Evolutionary conservation across 2,888 invertebrate genomes (phyloP).

Genomic region (Crepidodera aurea): DNA sequence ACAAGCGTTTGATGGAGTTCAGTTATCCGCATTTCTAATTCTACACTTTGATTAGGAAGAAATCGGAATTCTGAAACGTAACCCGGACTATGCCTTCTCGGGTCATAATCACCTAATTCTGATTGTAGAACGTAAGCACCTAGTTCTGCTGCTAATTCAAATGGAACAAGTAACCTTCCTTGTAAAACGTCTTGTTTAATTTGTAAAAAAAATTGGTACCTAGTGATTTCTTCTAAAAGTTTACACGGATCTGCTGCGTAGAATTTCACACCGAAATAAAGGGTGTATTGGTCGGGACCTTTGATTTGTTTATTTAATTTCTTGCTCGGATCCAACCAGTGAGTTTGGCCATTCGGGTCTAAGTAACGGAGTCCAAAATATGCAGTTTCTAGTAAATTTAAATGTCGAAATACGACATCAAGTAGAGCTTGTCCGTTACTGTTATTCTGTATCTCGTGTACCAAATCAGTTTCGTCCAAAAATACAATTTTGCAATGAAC

Average conservation of each 20-base stretch:
- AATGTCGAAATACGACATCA: constrained; percentile 90
- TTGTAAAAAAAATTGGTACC: constrained; percentile 97
- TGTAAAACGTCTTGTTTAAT: constrained; percentile 96
- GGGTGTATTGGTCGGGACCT: constrained; percentile 72
- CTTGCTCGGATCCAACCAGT: constrained; percentile 94
- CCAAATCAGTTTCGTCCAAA: constrained; percentile 87
- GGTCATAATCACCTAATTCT: constrained; percentile 94
- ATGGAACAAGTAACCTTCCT: constrained; percentile 88
- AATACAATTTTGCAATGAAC: constrained; percentile 81
- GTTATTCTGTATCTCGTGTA: constrained; percentile 90
- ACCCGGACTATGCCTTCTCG: constrained; percentile 83
- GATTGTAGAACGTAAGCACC: constrained; percentile 95
- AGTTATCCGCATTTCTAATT: constrained; percentile 86
- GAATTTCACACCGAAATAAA: constrained; percentile 97
- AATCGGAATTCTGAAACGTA: constrained; percentile 96
- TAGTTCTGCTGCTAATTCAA: constrained; percentile 90
- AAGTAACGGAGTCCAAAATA: constrained; percentile 95
- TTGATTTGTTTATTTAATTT: constrained; percentile 88
- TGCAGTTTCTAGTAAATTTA: constrained; percentile 94
- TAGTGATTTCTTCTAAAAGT: constrained; percentile 94
- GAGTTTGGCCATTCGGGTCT: constrained; percentile 94
- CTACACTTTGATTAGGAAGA: constrained; percentile 89
- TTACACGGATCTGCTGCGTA: constrained; percentile 98
- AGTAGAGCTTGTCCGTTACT: constrained; percentile 88
- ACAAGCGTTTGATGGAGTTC: constrained; percentile 89